These are phyloP conservation scores for Otis tarda DNA, from an alignment of 2,113 vertebrate genomes.

Conservation along the genomic window DNA sequence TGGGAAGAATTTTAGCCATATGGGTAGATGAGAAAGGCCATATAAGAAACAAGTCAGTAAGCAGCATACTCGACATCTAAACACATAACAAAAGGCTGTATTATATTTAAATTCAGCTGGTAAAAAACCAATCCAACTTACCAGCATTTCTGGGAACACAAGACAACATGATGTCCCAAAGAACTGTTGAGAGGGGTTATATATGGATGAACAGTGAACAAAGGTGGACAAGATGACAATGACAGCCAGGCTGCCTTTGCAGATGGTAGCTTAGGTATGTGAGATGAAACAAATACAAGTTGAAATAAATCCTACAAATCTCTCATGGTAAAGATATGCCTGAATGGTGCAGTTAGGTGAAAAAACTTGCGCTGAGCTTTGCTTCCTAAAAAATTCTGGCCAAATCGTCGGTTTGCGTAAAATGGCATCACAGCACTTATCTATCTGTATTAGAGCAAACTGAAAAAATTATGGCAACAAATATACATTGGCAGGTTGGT, in stretches of 20 bases:
- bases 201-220: not conserved
- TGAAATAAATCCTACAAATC: not conserved
- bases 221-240: not conserved
- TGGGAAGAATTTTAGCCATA: not conserved
- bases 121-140: not conserved
- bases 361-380: not conserved
- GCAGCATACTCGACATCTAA: not conserved
- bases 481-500: not conserved
- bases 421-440: not conserved
- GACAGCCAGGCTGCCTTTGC: not conserved
- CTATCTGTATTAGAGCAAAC: not conserved
- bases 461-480: not conserved
- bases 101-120: not conserved
- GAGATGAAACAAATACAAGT: not conserved
- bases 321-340: not conserved
- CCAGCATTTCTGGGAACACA: not conserved
- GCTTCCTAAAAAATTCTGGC: not conserved
- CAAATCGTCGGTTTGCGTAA: not conserved
- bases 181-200: not conserved
- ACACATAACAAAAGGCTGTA: not conserved
- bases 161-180: not conserved
- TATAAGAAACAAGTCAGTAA: accelerated
- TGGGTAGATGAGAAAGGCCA: not conserved
- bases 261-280: not conserved
- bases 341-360: not conserved